phyloP scores from a whole-genome alignment of 2,888 invertebrate genomes.

The Idaea aversata region DNA sequence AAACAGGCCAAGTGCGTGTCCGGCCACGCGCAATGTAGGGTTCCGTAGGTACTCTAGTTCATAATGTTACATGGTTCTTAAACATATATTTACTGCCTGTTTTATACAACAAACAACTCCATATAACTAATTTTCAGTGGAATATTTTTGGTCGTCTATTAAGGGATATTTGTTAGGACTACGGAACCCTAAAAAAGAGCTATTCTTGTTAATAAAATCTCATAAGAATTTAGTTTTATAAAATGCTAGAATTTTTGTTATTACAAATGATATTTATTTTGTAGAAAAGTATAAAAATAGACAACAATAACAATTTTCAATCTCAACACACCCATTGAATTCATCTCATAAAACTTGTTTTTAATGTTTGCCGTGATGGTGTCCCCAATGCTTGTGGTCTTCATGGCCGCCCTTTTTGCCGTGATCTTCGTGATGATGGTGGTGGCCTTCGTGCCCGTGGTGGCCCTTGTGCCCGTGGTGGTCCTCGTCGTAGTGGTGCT shows the following conservation, averaged over 20 bases:
- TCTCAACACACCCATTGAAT: slow-evolving; percentile 51
- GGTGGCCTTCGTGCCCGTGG: slow-evolving; percentile 87
- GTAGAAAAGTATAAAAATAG: slow-evolving; percentile 54
- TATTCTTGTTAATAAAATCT: too few relatives aligned
- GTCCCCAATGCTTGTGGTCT: slow-evolving; percentile 87
- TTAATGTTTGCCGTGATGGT: slow-evolving; percentile 79
- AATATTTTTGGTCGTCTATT: too few relatives aligned
- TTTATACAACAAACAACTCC: too few relatives aligned
- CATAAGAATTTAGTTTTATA: not conserved
- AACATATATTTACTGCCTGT: too few relatives aligned
- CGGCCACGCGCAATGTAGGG: too few relatives aligned
- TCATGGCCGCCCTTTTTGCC: slow-evolving; percentile 89
- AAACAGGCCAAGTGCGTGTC: too few relatives aligned
- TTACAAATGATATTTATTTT: slow-evolving; percentile 46
- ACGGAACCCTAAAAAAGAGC: too few relatives aligned
- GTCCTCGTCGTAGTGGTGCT: slow-evolving; percentile 89
- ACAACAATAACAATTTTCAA: slow-evolving; percentile 55
- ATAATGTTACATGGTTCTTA: too few relatives aligned
- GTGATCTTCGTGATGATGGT: slow-evolving; percentile 86
- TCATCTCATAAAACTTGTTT: slow-evolving; percentile 26
- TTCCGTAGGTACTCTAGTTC: too few relatives aligned
- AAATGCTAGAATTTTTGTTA: slow-evolving; percentile 12
- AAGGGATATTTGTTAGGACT: too few relatives aligned
- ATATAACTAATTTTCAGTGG: too few relatives aligned
- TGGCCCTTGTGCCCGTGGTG: slow-evolving; percentile 90